These are phyloP conservation scores for Patella caerulea DNA, from an alignment of 2,888 invertebrate genomes.

Conservation along the genomic window DNA sequence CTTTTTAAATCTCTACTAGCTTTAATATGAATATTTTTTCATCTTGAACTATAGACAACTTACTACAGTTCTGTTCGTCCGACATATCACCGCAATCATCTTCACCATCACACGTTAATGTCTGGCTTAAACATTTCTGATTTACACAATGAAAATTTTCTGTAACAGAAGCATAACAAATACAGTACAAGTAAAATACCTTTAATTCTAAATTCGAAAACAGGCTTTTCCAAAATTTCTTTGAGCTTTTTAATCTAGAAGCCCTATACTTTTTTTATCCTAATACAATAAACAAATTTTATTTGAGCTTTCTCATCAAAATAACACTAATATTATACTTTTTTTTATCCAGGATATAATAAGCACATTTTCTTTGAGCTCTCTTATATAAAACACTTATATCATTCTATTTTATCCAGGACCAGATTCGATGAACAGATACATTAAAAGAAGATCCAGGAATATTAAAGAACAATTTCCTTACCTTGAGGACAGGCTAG, in stretches of 20 bases:
- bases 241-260: not conserved
- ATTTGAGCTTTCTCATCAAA: not conserved
- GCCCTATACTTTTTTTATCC: not conserved
- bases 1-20: too few species aligned
- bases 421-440: not conserved
- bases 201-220: not conserved
- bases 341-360: not conserved
- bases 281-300: not conserved
- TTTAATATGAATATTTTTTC: too few species aligned
- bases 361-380: not conserved
- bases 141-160: constrained; percentile 39
- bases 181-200: not conserved
- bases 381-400: not conserved
- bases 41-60: constrained; percentile 11
- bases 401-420: not conserved
- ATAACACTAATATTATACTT: not conserved
- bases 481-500: constrained; percentile 51
- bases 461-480: not conserved
- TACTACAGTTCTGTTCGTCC: constrained; percentile 39
- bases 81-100: constrained; percentile 42
- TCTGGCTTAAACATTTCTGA: constrained; percentile 29
- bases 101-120: constrained; percentile 34
- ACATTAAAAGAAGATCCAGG: not conserved
- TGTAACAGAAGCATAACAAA: not conserved
- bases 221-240: not conserved